Evolutionary conservation across 2,888 invertebrate species (phyloP).

Genomic region (Hemaris fuciformis): DNA sequence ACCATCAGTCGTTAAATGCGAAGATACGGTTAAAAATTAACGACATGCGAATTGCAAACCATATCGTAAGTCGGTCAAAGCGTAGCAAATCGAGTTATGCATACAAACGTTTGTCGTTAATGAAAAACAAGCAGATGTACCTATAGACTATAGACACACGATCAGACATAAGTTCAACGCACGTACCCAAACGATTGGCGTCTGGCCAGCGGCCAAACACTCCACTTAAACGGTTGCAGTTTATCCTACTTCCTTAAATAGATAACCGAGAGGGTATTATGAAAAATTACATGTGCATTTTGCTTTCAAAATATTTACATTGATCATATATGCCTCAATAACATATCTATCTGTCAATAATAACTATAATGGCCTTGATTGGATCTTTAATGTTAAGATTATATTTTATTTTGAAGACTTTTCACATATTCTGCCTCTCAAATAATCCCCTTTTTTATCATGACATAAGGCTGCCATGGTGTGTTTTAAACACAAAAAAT

Average conservation of each 20-base stretch:
- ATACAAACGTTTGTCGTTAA: background rate
- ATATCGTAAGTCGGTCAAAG: constrained; percentile 4
- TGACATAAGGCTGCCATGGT: too few relatives aligned
- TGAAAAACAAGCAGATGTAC: constrained; percentile 14
- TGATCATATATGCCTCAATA: too few relatives aligned
- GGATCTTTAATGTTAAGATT: too few relatives aligned
- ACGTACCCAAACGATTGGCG: constrained; percentile 57
- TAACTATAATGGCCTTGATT: background rate
- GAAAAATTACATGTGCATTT: constrained; percentile 14
- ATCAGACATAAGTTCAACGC: constrained; percentile 66
- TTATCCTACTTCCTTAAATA: constrained; percentile 72
- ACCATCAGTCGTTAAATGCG: background rate
- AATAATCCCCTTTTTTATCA: too few relatives aligned
- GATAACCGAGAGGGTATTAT: constrained; percentile 42
- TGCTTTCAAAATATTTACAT: background rate
- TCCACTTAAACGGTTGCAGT: constrained; percentile 64
- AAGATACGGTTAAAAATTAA: background rate
- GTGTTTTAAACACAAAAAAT: too few relatives aligned
- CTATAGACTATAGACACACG: constrained; percentile 26
- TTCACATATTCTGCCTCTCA: too few relatives aligned
- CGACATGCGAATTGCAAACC: background rate
- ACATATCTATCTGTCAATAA: background rate
- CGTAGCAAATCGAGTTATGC: background rate
- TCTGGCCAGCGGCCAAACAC: constrained; percentile 72
- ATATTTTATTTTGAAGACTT: too few relatives aligned